Evolutionary conservation across 2,797 vertebrate genomes (phyloP).

Genomic region (Linurgus olivaceus): DNA sequence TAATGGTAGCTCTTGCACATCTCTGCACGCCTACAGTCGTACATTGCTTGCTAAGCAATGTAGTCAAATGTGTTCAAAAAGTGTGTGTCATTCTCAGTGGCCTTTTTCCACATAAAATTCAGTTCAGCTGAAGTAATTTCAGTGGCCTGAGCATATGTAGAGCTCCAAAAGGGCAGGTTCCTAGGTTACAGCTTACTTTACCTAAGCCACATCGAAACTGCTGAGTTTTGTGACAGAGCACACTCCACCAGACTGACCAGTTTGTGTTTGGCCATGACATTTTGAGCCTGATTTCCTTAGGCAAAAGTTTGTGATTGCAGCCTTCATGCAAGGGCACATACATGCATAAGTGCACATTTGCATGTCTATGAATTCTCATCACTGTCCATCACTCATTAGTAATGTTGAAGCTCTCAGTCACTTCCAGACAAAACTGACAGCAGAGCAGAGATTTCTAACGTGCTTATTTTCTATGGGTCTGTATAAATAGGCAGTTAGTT

Average conservation of each 20-base stretch:
- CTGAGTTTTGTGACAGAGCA: neutral
- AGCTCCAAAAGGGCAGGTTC: neutral
- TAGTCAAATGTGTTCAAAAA: neutral
- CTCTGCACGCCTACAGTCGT: rapidly evolving
- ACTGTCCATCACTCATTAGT: neutral
- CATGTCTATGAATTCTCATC: neutral
- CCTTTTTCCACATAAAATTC: neutral
- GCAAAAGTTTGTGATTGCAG: neutral
- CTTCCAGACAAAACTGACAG: neutral
- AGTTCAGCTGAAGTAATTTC: neutral
- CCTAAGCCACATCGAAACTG: neutral
- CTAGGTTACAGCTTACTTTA: neutral
- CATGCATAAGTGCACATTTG: neutral
- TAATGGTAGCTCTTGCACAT: neutral
- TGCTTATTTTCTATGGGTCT: neutral
- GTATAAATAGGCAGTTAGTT: neutral
- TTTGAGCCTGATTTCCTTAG: neutral
- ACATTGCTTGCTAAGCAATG: neutral
- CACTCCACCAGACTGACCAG: neutral
- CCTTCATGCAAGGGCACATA: neutral
- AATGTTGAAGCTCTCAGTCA: neutral
- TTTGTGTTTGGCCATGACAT: neutral
- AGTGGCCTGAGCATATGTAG: neutral
- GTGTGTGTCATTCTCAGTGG: neutral
- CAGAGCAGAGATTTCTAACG: neutral